Evolutionary conservation across 2,113 vertebrate species (phyloP), one percentile per base, ranked within the genome.

Genomic region (Neogobius melanostomus): DNA sequence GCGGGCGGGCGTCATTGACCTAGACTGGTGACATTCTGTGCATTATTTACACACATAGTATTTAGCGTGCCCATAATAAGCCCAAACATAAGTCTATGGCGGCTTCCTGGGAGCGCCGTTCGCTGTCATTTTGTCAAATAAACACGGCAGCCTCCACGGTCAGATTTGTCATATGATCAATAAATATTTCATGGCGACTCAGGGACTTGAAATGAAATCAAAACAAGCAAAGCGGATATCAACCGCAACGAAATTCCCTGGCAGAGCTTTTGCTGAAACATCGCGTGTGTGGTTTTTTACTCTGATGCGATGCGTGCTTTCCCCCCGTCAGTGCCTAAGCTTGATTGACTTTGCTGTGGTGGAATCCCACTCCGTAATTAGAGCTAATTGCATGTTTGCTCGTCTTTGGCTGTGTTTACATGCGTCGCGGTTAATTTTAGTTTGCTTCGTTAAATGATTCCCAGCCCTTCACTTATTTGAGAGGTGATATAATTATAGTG

Each of bases 401-500:
- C 48, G 72, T 79, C 79, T 76, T 81, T 72, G 75, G 57, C 72
- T 70, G 50, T 91, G 87, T 92, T 92, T 90, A 86, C 77, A 83
- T 79, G 69, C 87, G 89, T 88, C 87, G 79, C 83, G 75, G 81
- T 92, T 88, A 83, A 89, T 90, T 91, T 89, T 80, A 80, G 77
- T 86, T 84, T 81, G 82, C 72, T 69, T 71, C 79, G 74, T 90
- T 77, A 85, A 89, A 83, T 54, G 63, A 84, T 82, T 88, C 62
- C 75, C 52, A 74, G 74, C 75, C 82, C 64, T 36, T 71, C 68
- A 68, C 71, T 88, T 85, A 83, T 86, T 72, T 82, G 69, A 83
- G 69, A 84, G 80, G 59, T 48, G 70, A 66, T 79, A 79, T 88
- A 88, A 92, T 91, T 87, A 88, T 77, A 53, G 75, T 85, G 76